Percentiles rank a stretch among this genome's conserved stretches.
phyloP scores from a whole-genome alignment of 2,113 vertebrate species.

The Pseudopipra pipra region DNA sequence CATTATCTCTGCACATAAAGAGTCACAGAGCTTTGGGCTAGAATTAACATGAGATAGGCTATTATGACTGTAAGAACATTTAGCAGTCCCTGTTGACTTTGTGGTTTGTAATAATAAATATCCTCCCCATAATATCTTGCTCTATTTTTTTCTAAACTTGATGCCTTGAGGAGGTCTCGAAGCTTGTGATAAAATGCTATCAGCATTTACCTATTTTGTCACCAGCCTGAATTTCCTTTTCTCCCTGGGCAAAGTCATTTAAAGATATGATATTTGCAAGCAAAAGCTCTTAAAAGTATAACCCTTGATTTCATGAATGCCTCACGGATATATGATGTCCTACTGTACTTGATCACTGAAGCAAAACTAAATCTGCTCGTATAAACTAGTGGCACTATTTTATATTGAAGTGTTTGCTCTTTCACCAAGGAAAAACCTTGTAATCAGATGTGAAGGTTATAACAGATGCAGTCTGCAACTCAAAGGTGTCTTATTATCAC shows the following conservation, averaged over 20 bases:
- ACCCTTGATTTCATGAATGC: conserved; percentile 20
- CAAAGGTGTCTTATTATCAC: not conserved
- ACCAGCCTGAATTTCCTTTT: conserved; percentile 46
- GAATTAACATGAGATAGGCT: conserved; percentile 92
- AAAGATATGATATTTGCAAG: conserved; percentile 53
- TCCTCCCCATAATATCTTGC: conserved; percentile 83
- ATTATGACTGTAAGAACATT: conserved; percentile 89
- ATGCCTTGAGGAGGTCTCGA: conserved; percentile 73
- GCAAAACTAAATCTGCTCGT: conserved; percentile 24
- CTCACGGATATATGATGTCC: conserved; percentile 34
- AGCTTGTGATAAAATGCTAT: conserved; percentile 70
- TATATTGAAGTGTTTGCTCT: not conserved
- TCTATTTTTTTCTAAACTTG: conserved; percentile 26
- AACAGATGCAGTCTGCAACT: not conserved
- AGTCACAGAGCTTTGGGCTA: conserved; percentile 87
- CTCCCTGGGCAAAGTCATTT: conserved; percentile 78
- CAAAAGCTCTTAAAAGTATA: conserved; percentile 47
- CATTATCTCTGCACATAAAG: conserved; percentile 80
- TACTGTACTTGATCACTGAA: conserved; percentile 18
- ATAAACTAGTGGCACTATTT: not conserved
- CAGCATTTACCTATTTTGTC: conserved; percentile 66
- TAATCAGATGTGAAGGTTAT: conserved; percentile 46
- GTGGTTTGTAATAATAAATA: conserved; percentile 85
- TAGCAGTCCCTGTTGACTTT: conserved; percentile 89
- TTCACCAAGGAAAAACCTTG: conserved; percentile 17